phyloP scores from a whole-genome alignment of 2,797 vertebrate genomes.

The Brotula barbata region DNA sequence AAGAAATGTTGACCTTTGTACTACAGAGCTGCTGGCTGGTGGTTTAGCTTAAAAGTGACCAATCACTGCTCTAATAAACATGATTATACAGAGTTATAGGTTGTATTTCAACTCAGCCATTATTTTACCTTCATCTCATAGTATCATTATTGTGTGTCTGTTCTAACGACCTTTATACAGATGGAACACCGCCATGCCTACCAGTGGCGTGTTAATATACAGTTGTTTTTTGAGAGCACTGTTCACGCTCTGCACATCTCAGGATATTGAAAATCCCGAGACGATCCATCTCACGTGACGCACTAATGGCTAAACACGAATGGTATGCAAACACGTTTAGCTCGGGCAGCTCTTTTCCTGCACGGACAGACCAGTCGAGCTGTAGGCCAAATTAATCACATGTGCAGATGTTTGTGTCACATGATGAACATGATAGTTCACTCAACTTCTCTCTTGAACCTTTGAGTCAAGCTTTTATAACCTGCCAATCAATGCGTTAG shows the following conservation, averaged over 20 bases:
- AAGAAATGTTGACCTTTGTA: too few species aligned
- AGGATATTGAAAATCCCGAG: background rate
- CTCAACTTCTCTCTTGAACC: background rate
- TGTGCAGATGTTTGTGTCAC: conserved; percentile 29
- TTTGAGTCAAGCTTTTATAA: conserved; percentile 1
- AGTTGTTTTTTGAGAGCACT: too few species aligned
- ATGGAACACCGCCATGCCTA: too few species aligned
- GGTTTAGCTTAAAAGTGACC: background rate
- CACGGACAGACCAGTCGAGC: background rate
- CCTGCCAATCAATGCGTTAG: too few species aligned
- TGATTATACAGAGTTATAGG: too few species aligned
- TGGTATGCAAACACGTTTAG: conserved; percentile 53
- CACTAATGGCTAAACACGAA: conserved; percentile 16
- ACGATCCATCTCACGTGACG: conserved; percentile 22
- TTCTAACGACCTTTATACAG: too few species aligned
- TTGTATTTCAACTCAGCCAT: too few species aligned
- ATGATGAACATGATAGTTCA: background rate
- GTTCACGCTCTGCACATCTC: background rate
- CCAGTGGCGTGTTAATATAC: too few species aligned
- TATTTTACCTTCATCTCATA: too few species aligned
- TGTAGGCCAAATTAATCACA: conserved; percentile 11
- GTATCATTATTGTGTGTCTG: too few species aligned
- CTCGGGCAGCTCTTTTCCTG: background rate
- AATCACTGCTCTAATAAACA: too few species aligned
- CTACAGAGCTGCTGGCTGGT: background rate